Conservation (phyloP, 1,140 invertebrate genomes). For the Nomia melanderi region DNA sequence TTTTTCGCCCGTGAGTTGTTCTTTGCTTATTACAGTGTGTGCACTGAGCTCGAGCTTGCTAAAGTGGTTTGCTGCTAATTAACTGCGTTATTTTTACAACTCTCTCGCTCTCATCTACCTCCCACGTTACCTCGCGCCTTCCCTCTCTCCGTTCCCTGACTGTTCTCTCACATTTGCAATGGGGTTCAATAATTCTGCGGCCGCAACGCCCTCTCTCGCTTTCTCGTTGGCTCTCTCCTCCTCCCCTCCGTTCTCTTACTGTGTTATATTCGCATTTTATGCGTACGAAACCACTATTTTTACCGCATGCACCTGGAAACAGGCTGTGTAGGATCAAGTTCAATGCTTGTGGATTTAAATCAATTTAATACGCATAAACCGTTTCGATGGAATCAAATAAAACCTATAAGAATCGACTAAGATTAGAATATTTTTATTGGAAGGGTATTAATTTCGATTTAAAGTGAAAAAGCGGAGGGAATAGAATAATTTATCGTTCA, state of each 20-base stretch:
- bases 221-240: neutral
- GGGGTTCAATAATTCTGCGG: slow-evolving; percentile 57
- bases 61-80: slow-evolving; percentile 77
- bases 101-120: slow-evolving; percentile 58
- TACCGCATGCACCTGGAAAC: neutral
- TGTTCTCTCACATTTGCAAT: slow-evolving; percentile 56
- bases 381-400: too few species aligned
- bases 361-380: neutral
- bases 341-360: neutral
- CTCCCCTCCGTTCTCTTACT: neutral
- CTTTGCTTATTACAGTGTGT: slow-evolving; percentile 75
- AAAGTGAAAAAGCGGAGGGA: too few species aligned
- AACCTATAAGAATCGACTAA: too few species aligned
- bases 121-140: slow-evolving; percentile 23
- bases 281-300: slow-evolving; percentile 1
- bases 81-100: slow-evolving; percentile 77
- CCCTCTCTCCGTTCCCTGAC: slow-evolving; percentile 30
- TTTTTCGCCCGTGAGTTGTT: slow-evolving; percentile 71
- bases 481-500: neutral
- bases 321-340: neutral
- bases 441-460: too few species aligned
- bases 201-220: slow-evolving; percentile 30
- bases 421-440: too few species aligned
- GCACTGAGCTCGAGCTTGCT: slow-evolving; percentile 62
- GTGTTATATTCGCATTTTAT: slow-evolving; percentile 2